Percentiles rank a stretch among this genome's conserved stretches.
phyloP scores from a whole-genome alignment of 2,888 invertebrate genomes.

The Gymnocheta viridis region DNA sequence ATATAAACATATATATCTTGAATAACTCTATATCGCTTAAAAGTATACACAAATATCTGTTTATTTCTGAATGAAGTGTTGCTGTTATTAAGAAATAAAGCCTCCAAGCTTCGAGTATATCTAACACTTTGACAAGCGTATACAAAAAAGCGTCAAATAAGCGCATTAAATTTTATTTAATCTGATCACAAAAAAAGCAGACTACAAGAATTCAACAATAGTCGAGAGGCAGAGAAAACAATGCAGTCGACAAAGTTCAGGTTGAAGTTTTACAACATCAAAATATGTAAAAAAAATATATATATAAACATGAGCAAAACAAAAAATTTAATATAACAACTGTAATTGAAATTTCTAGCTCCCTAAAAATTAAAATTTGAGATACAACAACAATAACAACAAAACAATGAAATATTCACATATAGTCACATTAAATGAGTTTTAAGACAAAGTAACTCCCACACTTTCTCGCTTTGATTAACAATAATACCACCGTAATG shows the following conservation, averaged over 20 bases:
- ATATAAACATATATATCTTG: background rate
- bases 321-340: conserved; percentile 43
- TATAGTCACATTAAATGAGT: conserved; percentile 26
- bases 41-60: background rate
- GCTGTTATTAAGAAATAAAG: background rate
- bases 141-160: conserved; percentile 58
- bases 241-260: conserved; percentile 56
- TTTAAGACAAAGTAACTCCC: conserved; percentile 71
- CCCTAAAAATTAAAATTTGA: conserved; percentile 48
- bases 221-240: conserved; percentile 19
- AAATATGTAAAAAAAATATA: conserved; percentile 30
- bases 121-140: conserved; percentile 32
- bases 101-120: background rate
- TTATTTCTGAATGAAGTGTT: background rate
- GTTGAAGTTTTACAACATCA: conserved; percentile 62
- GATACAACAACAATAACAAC: conserved; percentile 19
- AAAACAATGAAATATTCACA: conserved; percentile 37
- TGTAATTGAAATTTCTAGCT: conserved; percentile 53
- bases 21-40: background rate
- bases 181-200: conserved; percentile 38
- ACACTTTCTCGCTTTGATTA: conserved; percentile 77
- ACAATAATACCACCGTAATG: conserved; percentile 53
- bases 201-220: conserved; percentile 17
- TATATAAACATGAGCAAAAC: conserved; percentile 20
- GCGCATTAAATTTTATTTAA: conserved; percentile 57